Conservation (phyloP, 2,797 vertebrate species). For the Acipenser ruthenus region DNA sequence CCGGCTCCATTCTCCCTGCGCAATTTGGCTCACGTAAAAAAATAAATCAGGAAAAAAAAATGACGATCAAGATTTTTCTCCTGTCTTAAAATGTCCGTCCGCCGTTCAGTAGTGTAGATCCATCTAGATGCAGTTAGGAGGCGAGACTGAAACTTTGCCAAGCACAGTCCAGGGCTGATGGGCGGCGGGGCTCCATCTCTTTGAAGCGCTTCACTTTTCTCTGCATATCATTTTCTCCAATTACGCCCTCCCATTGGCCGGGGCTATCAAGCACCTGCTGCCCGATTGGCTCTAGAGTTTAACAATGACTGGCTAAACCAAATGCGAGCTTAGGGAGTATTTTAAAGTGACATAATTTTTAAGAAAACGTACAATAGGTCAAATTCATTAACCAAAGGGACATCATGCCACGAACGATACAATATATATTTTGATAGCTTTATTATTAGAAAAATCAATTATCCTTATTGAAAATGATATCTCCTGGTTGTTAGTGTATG, state of each 20-base stretch:
- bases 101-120: slow-evolving; percentile 48
- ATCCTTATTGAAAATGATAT: slow-evolving; percentile 10
- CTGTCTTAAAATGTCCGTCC: too few species aligned
- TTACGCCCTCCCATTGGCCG: slow-evolving; percentile 67
- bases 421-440: slow-evolving; percentile 33
- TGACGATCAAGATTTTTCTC: not conserved
- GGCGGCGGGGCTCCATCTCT: slow-evolving; percentile 54
- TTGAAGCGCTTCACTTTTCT: slow-evolving; percentile 58
- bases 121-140: slow-evolving; percentile 63
- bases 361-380: slow-evolving; percentile 64
- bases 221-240: slow-evolving; percentile 49
- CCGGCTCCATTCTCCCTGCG: slow-evolving; percentile 78
- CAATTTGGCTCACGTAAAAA: not conserved
- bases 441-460: slow-evolving; percentile 29
- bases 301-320: slow-evolving; percentile 72
- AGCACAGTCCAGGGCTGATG: slow-evolving; percentile 58
- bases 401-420: slow-evolving; percentile 48
- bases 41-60: not conserved
- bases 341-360: slow-evolving; percentile 68
- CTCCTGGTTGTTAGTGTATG: slow-evolving; percentile 1
- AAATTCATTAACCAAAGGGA: slow-evolving; percentile 53
- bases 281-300: slow-evolving; percentile 68
- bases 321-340: slow-evolving; percentile 61
- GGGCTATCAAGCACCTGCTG: slow-evolving; percentile 51
- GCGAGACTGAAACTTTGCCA: slow-evolving; percentile 73